Percentiles rank a stretch among this genome's conserved stretches.
These are phyloP conservation scores for Aldrovandia affinis DNA, from an alignment of 2,797 vertebrate species.

Conservation along the genomic window DNA sequence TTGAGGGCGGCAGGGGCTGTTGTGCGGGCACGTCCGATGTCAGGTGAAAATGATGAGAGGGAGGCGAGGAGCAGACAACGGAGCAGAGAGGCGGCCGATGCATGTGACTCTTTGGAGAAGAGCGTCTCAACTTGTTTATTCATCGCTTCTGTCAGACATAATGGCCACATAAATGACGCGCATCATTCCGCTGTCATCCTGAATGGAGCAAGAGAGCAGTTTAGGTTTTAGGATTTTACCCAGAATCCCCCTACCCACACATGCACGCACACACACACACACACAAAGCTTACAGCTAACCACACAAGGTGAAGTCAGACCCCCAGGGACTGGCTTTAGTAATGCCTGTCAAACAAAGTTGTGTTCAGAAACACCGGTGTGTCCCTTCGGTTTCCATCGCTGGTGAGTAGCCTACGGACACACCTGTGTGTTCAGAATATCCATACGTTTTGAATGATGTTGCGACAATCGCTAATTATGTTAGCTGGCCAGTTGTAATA, in stretches of 20 bases:
- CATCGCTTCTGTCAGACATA: neutral
- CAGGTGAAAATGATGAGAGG: neutral
- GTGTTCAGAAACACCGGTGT: too few species aligned
- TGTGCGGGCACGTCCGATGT: neutral
- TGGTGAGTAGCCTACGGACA: too few species aligned
- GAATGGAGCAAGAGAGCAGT: neutral
- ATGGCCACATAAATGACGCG: neutral
- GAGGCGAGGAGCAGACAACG: neutral
- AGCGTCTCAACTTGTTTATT: neutral
- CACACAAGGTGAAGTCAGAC: neutral
- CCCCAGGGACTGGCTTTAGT: neutral
- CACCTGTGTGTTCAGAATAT: too few species aligned
- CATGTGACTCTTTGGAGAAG: neutral
- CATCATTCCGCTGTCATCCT: neutral
- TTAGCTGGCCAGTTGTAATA: too few species aligned
- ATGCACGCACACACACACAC: constrained; percentile 8
- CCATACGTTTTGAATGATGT: too few species aligned
- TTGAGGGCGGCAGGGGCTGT: neutral
- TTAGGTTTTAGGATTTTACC: neutral
- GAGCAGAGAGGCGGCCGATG: neutral
- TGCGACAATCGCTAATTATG: too few species aligned
- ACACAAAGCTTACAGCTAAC: constrained; percentile 10
- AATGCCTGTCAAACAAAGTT: neutral
- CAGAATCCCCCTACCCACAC: neutral
- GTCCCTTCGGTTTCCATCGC: too few species aligned